Evolutionary conservation across 2,797 vertebrate genomes (phyloP), one percentile per base, ranked within the genome.

Genomic region (Balearica regulorum): DNA sequence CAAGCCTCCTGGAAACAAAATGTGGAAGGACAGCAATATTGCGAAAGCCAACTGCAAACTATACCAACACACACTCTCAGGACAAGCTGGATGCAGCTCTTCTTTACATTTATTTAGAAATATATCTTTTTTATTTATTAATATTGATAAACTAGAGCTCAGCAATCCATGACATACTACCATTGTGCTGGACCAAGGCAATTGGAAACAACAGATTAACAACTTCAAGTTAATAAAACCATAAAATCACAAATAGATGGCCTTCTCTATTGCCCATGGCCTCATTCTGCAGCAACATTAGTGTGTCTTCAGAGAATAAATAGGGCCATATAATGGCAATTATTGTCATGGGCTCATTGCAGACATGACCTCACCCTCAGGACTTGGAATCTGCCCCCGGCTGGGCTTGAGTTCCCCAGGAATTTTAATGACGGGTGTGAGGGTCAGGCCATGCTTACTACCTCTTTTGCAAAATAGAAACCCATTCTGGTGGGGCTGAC

Each of bases 361-460:
- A 97, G 96, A 97, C 96, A 69, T 96, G 96, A 97, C 87, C 91
- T 97, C 96, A 97, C 76, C 68, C 87, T 87, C 49, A 87, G 71
- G 82, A 88, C 75, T 73, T 62, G 66, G 82, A 96, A 95, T 91
- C 71, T 91, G 88, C 88, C 90, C 65, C 79, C 0, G 19, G 82
- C 79, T 79, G 65, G 70, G 51, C 57, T 87, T 77, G 60, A 94
- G 80, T 79, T 97, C 66, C 14, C 0, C 3, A 91, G 93, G 95
- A 96, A 97, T 93, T 85, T 95, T 96, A 95, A 95, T 88, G 76
- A 84, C 6, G 20, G 39, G 43, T 64, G 18, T 61, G 43, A 92
- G 77, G 61, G 89, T 94, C 92, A 92, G 80, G 57, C 72, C 48
- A 57, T 43, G 69, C 46, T 65, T 54, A 65, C 33, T 51, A 71